A percentile compares a stretch with the other conserved stretches of the same genome.
These are phyloP conservation scores for Erebia palarica DNA, from an alignment of 2,888 invertebrate species.

Conservation along the genomic window DNA sequence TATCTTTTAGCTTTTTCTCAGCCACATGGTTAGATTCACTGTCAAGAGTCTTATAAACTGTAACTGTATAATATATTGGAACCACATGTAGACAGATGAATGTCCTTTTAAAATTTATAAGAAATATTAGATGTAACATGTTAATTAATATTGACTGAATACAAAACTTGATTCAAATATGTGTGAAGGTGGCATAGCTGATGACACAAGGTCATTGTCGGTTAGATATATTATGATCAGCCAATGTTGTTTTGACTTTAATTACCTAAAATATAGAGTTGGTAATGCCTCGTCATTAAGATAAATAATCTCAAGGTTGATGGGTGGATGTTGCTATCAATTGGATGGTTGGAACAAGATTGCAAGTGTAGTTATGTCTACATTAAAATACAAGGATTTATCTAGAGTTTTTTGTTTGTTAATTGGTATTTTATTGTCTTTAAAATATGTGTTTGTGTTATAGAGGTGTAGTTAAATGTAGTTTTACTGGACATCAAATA, in stretches of 20 bases:
- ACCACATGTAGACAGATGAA: not conserved
- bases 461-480: not conserved
- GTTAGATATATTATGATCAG: conserved; percentile 29
- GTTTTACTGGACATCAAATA: not conserved
- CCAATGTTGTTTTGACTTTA: conserved; percentile 46
- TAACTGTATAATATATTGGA: not conserved
- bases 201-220: conserved; percentile 69
- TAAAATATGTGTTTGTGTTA: not conserved
- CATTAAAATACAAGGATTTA: conserved; percentile 6
- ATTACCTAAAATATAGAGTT: conserved; percentile 51
- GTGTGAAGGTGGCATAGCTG: conserved; percentile 60
- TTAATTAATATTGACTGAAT: conserved; percentile 35
- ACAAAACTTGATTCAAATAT: conserved; percentile 40
- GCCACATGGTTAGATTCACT: not conserved
- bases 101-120: conserved; percentile 14
- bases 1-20: not conserved
- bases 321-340: conserved; percentile 47
- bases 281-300: conserved; percentile 47
- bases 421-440: conserved; percentile 1
- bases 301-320: conserved; percentile 58
- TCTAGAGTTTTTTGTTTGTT: not conserved
- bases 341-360: conserved; percentile 41
- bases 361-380: conserved; percentile 45
- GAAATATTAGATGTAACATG: conserved; percentile 39
- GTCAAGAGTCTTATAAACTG: not conserved